These are phyloP conservation scores for Macroglossus sobrinus DNA, from an alignment of 2,113 vertebrate species.

Conservation along the genomic window DNA sequence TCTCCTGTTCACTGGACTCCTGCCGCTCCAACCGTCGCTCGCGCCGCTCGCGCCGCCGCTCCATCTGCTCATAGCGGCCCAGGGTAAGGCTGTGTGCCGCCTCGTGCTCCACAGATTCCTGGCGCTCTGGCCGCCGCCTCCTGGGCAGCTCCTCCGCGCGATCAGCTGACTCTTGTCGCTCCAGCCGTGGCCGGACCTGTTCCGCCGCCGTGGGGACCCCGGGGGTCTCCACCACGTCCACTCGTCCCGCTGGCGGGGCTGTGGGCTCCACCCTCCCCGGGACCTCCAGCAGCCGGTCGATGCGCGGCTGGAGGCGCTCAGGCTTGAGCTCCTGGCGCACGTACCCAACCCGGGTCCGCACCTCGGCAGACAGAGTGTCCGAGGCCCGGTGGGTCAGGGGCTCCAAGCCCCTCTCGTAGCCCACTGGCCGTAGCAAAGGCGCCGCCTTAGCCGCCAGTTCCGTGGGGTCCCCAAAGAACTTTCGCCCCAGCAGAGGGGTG, in stretches of 20 bases:
- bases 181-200: conserved; percentile 19
- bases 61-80: conserved; percentile 79
- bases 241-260: conserved; percentile 71
- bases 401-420: conserved; percentile 84
- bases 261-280: conserved; percentile 78
- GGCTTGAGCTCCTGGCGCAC: conserved; percentile 92
- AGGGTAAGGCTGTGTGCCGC: conserved; percentile 72
- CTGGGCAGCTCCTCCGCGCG: conserved; percentile 62
- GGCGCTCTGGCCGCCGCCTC: conserved; percentile 80
- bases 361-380: conserved; percentile 78
- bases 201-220: not conserved
- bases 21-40: conserved; percentile 86
- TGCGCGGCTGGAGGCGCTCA: conserved; percentile 88
- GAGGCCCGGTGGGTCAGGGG: conserved; percentile 76
- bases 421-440: conserved; percentile 84
- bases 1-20: conserved; percentile 93
- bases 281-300: conserved; percentile 85
- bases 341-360: conserved; percentile 82
- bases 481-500: conserved; percentile 92
- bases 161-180: conserved; percentile 63
- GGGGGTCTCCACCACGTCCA: not conserved
- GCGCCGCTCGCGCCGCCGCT: conserved; percentile 86
- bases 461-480: conserved; percentile 90
- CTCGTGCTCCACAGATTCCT: conserved; percentile 86
- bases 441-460: conserved; percentile 84